Conservation (phyloP, 2,888 invertebrate species). For the Griposia aprilina region DNA sequence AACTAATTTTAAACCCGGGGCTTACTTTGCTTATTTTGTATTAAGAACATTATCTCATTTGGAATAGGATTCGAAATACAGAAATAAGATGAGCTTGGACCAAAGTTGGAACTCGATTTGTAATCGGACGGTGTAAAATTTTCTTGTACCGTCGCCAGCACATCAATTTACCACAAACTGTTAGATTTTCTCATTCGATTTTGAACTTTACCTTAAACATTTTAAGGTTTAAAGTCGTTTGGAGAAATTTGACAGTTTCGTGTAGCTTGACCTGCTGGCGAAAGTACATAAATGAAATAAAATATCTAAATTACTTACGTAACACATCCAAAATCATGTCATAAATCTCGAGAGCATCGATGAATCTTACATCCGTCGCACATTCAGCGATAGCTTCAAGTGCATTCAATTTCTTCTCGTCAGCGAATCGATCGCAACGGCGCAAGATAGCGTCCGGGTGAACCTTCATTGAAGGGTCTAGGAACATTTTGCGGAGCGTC, state of each 20-base stretch:
- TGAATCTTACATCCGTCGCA: constrained; percentile 76
- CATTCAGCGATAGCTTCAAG: constrained; percentile 81
- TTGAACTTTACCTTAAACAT: too few species aligned
- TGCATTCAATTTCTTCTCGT: constrained; percentile 80
- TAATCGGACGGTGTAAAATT: neutral
- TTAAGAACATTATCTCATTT: neutral
- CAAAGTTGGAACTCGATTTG: too few species aligned
- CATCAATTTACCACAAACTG: too few species aligned
- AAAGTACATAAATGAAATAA: neutral
- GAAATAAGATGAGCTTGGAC: neutral
- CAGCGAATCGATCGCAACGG: constrained; percentile 88
- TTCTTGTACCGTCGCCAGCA: too few species aligned
- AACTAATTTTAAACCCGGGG: neutral
- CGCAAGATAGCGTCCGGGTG: constrained; percentile 88
- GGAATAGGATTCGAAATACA: neutral
- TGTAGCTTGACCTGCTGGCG: too few species aligned
- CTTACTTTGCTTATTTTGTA: neutral
- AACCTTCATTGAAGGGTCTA: constrained; percentile 89
- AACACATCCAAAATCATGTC: constrained; percentile 87
- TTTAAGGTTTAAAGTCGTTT: too few species aligned
- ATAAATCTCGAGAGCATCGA: constrained; percentile 84
- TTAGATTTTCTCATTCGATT: too few species aligned
- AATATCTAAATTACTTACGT: constrained; percentile 81
- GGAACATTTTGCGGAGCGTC: constrained; percentile 86
- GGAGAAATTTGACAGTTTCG: too few species aligned